Base-by-base conservation (phyloP, 2,797 vertebrate species). In the Coranthus polyacanthus region DNA sequence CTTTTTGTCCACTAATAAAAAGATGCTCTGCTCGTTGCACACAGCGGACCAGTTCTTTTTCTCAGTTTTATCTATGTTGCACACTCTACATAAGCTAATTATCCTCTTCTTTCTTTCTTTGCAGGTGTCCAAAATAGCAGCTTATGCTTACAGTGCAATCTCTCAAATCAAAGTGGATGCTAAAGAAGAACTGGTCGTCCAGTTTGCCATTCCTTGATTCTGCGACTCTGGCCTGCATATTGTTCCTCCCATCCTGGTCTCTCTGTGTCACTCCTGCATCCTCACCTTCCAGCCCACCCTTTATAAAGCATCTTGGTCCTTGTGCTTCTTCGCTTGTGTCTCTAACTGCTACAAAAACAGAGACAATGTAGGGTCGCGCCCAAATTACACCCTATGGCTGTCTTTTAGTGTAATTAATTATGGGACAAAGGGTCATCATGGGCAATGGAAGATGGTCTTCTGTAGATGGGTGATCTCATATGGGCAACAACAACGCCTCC, bases 111-210 rank as follows among this genome's bases (percentile, higher is more conserved):
- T 53, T 62, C 20, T 77, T 51, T 55, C 15, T 72, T 78, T 75
- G 15, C 92, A 99, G 97, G 96, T 98, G 72, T 96, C 95, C 79
- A 97, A 97, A 93, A 96, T 98, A 87, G 97, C 97, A 47, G 97
- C 97, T 9, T 98, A 98, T 0, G 95, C 97, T 88, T 97, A 94
- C 93, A 99, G 97, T 87, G 96, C 97, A 76, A 97, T 98, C 88
- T 98, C 97, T 77, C 97, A 99, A 93, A 98, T 98, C 89, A 96
- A 96, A 72, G 97, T 98, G 81, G 97, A 98, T 12, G 96, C 96
- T 60, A 98, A 98, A 93, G 97, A 99, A 89, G 97, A 99, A 68
- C 93, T 99, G 78, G 97, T 98, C 80, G 97, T 98, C 86, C 97
- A 99, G 93, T 99, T 99, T 92, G 97, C 96, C 78, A 98, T 99